A percentile compares a stretch with the other conserved stretches of the same genome.
These are phyloP conservation scores for Ptiloglossa arizonensis DNA, from an alignment of 1,140 invertebrate species.

Conservation along the genomic window DNA sequence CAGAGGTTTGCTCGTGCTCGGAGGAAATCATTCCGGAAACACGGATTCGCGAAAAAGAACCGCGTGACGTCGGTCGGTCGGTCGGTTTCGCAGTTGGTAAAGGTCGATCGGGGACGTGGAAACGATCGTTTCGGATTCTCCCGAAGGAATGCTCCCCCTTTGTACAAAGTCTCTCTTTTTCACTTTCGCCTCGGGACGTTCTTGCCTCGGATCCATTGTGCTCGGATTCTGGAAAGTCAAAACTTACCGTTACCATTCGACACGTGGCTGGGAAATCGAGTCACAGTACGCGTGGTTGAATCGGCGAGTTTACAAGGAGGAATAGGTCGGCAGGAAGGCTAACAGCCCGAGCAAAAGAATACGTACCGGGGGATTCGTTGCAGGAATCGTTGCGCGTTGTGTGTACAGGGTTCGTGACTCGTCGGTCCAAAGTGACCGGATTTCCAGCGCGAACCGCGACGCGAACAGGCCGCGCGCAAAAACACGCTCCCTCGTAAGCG, in stretches of 20 bases:
- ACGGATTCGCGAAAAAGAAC: too few species aligned
- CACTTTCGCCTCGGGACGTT: slow-evolving; percentile 1
- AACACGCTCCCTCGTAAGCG: slow-evolving; percentile 40
- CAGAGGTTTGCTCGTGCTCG: too few species aligned
- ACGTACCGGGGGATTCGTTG: slow-evolving; percentile 5
- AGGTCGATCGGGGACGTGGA: background rate
- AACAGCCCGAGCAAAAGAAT: background rate
- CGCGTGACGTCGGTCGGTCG: too few species aligned
- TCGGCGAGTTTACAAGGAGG: background rate
- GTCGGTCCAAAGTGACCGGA: background rate
- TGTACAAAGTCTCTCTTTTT: background rate
- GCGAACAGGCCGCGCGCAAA: background rate
- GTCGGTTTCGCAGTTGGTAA: too few species aligned
- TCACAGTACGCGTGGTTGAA: background rate
- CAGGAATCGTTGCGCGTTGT: background rate
- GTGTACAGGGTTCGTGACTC: background rate
- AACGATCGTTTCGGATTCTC: slow-evolving; percentile 25
- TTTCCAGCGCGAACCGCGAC: background rate
- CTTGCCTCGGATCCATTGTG: slow-evolving; percentile 22
- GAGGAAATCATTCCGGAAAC: too few species aligned
- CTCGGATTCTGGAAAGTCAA: slow-evolving; percentile 34
- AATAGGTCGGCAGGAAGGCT: background rate
- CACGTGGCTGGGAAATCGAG: background rate
- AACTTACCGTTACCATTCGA: slow-evolving; percentile 22
- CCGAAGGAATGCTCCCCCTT: background rate